phyloP scores from a whole-genome alignment of 2,797 vertebrate genomes.

The Periophthalmus magnuspinnatus region DNA sequence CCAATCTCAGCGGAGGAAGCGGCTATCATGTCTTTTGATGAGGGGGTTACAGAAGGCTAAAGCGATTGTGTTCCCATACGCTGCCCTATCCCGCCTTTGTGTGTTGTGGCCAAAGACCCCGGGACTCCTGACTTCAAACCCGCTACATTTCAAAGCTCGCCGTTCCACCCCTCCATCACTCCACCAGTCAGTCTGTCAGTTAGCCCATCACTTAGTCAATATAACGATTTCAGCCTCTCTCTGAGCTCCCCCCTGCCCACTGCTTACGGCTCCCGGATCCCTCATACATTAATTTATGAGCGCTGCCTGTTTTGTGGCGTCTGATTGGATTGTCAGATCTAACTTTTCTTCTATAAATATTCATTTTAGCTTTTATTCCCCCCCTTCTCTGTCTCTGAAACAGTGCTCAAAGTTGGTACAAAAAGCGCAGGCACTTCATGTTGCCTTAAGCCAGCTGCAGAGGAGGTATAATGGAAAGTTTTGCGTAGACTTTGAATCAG shows the following conservation, averaged over 20 bases:
- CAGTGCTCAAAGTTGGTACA: constrained; percentile 34
- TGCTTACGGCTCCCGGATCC: constrained; percentile 62
- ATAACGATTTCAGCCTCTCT: constrained; percentile 64
- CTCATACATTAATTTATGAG: constrained; percentile 75
- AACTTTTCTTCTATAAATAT: constrained; percentile 48
- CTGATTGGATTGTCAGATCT: constrained; percentile 68
- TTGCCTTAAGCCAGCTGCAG: constrained; percentile 12
- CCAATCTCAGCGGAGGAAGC: constrained; percentile 44
- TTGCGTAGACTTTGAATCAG: neutral
- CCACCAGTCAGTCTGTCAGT: constrained; percentile 58
- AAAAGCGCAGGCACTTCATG: constrained; percentile 15
- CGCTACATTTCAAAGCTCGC: constrained; percentile 65
- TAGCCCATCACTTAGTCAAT: constrained; percentile 70
- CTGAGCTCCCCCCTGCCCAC: constrained; percentile 62
- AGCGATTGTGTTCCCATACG: constrained; percentile 54
- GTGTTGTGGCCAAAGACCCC: constrained; percentile 60
- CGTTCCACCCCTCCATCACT: constrained; percentile 59
- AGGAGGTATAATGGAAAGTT: neutral
- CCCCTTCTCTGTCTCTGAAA: constrained; percentile 20
- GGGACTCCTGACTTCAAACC: constrained; percentile 67
- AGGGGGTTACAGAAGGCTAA: constrained; percentile 58
- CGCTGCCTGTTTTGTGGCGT: constrained; percentile 44
- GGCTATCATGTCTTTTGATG: constrained; percentile 65
- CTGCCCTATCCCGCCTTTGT: constrained; percentile 62
- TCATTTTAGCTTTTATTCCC: constrained; percentile 47